Base-by-base conservation (phyloP, 2,797 vertebrate species). In the Bryconaethiops microstoma region DNA sequence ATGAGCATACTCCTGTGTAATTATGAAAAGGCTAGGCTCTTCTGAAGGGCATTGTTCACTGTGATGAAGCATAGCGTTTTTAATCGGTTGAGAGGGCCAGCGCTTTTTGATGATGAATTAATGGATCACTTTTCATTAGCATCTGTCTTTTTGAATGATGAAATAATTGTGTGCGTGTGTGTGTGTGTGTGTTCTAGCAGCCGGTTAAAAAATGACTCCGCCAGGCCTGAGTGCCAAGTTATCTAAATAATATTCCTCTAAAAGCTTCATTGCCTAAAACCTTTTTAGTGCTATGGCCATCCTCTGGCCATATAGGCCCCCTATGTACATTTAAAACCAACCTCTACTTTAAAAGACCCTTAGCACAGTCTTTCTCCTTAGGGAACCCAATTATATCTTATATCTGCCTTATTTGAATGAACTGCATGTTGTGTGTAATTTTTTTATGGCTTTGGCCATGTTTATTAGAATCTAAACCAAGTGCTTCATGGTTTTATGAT, bases 101-200 rank as follows among this genome's bases (percentile, higher is more conserved):
- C 12, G 67, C 67, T 50, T 67, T 77, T 73, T 83, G 84, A 87
- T 86, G 78, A 87, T 77, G 79, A 77, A 85, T 87, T 75, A 85
- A 79, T 82, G 54, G 42, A 70, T 82, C 79, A 79, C 76, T 78
- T 81, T 81, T 81, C 83, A 83, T 86, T 86, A 82, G 60, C 50
- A 67, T 39, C 82, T 80, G 79, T 79, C 81, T 83, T 76, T 86
- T 79, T 86, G 86, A 88, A 84, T 63, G 77, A 77, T 87, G 62
- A 78, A 86, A 85, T 86, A 21, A 86, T 87, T 83, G 74, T 81
- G 70, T 25, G 59, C 4, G 48, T 65, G 70, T 42, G 62, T 29
- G 52, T 59, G 71, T 55, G 67, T 48, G 64, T 39, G 67, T 63
- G 13, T 39, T 42, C 65, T 68, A 62, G 48, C 59, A 63, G 42